phyloP scores from a whole-genome alignment of 2,113 vertebrate genomes.

The Thunnus thynnus region DNA sequence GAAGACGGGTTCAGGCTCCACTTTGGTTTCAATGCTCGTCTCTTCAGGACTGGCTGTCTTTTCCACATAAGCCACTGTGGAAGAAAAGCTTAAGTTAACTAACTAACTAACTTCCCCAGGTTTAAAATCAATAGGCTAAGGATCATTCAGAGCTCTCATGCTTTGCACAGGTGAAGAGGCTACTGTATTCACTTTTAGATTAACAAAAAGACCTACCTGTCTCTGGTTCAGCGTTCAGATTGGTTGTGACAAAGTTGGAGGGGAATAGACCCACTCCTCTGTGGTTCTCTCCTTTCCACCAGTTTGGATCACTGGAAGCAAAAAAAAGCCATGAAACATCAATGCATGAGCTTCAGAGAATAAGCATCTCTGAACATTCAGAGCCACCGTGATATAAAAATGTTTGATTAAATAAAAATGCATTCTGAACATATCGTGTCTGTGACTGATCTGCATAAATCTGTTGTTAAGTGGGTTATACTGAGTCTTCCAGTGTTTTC shows the following conservation, averaged over 20 bases:
- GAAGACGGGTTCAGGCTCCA: conserved; percentile 91
- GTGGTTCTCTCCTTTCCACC: conserved; percentile 99
- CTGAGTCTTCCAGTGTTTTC: background rate
- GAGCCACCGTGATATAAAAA: background rate
- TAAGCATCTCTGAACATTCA: background rate
- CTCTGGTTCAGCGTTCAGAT: conserved; percentile 91
- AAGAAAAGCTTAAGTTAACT: background rate
- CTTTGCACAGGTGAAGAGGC: background rate
- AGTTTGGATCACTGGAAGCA: conserved; percentile 92
- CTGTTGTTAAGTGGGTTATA: background rate
- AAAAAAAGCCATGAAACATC: background rate
- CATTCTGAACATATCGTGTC: background rate
- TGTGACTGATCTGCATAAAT: background rate
- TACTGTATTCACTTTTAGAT: background rate
- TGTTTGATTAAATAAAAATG: background rate
- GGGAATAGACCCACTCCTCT: conserved; percentile 96
- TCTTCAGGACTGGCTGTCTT: conserved; percentile 85
- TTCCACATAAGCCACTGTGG: conserved; percentile 81
- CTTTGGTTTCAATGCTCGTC: conserved; percentile 83
- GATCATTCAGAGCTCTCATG: background rate
- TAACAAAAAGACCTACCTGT: conserved; percentile 81
- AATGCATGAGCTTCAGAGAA: background rate
- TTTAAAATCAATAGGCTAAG: background rate
- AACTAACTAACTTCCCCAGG: background rate
- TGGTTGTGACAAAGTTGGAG: conserved; percentile 96